phyloP scores from a whole-genome alignment of 1,140 invertebrate species.

The Drosophila miranda region DNA sequence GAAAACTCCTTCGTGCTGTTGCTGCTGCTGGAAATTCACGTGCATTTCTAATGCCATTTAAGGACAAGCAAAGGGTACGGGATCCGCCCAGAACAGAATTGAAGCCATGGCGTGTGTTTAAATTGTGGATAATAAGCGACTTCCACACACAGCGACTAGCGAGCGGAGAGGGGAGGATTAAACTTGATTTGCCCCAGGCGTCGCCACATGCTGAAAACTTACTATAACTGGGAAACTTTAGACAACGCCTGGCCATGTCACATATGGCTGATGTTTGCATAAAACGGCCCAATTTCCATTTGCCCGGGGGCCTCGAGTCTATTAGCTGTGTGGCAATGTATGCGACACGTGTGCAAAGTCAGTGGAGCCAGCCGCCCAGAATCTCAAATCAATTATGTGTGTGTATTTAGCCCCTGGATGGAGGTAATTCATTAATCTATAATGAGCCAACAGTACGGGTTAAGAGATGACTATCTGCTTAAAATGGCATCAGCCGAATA shows the following conservation, averaged over 20 bases:
- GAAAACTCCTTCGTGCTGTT: slow-evolving; percentile 44
- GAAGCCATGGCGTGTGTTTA: slow-evolving; percentile 38
- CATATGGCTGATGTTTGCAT: slow-evolving; percentile 53
- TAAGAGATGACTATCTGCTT: too few relatives aligned
- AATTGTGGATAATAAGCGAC: slow-evolving; percentile 43
- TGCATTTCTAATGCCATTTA: slow-evolving; percentile 50
- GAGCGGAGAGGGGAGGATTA: slow-evolving; percentile 16
- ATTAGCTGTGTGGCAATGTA: slow-evolving; percentile 28
- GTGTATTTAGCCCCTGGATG: slow-evolving; percentile 22
- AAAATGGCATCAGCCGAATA: too few relatives aligned
- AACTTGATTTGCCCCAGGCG: slow-evolving; percentile 62
- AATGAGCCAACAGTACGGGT: not conserved
- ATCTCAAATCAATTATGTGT: slow-evolving; percentile 32
- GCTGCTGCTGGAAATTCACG: slow-evolving; percentile 36
- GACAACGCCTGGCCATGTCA: slow-evolving; percentile 42
- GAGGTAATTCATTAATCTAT: slow-evolving; percentile 1
- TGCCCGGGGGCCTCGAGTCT: slow-evolving; percentile 21
- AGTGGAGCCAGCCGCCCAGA: not conserved
- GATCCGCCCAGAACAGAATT: slow-evolving; percentile 18
- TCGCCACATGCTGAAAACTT: slow-evolving; percentile 35
- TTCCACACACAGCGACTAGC: slow-evolving; percentile 4
- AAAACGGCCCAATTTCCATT: slow-evolving; percentile 44
- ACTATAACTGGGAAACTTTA: slow-evolving; percentile 43
- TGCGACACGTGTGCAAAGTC: too few relatives aligned
- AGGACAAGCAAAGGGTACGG: slow-evolving; percentile 22